Percentiles rank a stretch among this genome's conserved stretches.
These are phyloP conservation scores for Thera obeliscata DNA, from an alignment of 2,888 invertebrate species.

Conservation along the genomic window DNA sequence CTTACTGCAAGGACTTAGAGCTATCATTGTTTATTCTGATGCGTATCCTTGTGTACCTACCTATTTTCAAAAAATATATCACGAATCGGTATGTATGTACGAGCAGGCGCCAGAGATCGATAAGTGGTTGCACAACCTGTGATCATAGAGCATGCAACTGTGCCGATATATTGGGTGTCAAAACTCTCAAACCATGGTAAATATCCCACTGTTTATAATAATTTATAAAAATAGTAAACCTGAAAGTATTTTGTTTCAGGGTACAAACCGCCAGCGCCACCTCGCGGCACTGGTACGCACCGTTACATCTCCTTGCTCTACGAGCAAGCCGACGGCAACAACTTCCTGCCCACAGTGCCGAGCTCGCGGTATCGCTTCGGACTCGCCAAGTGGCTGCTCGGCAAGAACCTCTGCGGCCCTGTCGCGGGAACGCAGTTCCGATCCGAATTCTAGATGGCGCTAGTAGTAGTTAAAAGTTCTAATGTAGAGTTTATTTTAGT, in stretches of 20 bases:
- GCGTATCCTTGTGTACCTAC: too few relatives aligned
- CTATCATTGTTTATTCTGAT: too few relatives aligned
- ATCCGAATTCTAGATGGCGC: constrained; percentile 70
- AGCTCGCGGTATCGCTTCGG: constrained; percentile 63
- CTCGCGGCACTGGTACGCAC: constrained; percentile 74
- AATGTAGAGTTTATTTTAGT: not conserved
- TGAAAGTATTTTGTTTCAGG: constrained; percentile 50
- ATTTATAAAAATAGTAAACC: too few relatives aligned
- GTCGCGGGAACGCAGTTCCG: constrained; percentile 72
- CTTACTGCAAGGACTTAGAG: too few relatives aligned
- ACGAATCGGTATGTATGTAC: too few relatives aligned
- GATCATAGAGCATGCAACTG: too few relatives aligned
- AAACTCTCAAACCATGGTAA: not conserved
- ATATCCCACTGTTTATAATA: too few relatives aligned
- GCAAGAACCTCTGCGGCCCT: constrained; percentile 75
- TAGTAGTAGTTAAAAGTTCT: constrained; percentile 34
- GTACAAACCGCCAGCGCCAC: constrained; percentile 77
- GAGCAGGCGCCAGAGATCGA: too few relatives aligned
- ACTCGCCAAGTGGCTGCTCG: constrained; percentile 71
- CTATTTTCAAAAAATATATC: too few relatives aligned
- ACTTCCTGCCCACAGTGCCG: constrained; percentile 70
- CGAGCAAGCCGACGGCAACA: constrained; percentile 76
- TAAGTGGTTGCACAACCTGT: too few relatives aligned
- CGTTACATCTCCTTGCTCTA: constrained; percentile 75
- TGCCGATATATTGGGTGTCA: not conserved